phyloP scores from a whole-genome alignment of 2,888 invertebrate species.

The Drosophila mimetica region DNA sequence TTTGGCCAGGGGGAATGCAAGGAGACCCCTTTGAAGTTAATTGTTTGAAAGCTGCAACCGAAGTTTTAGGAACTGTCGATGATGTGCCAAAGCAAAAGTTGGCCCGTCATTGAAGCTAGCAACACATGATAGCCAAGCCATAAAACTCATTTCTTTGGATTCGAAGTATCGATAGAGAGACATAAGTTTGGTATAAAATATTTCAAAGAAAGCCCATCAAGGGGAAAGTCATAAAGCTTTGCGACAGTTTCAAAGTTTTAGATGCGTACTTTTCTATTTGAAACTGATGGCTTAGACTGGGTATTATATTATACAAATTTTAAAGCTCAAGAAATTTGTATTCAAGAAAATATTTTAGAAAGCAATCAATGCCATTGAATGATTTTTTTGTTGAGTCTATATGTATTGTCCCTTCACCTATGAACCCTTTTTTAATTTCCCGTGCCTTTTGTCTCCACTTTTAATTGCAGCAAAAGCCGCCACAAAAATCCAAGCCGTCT shows the following conservation, averaged over 20 bases:
- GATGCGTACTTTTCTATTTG: not conserved
- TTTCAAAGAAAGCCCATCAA: not conserved
- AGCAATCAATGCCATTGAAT: not conserved
- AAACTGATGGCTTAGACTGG: not conserved
- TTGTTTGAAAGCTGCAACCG: constrained; percentile 61
- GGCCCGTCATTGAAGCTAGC: constrained; percentile 12
- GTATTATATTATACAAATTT: not conserved
- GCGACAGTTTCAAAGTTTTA: constrained; percentile 3
- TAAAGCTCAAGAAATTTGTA: no score
- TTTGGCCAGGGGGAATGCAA: constrained; percentile 18
- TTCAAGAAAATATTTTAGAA: no score
- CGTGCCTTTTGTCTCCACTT: constrained; percentile 15
- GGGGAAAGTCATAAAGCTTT: not conserved
- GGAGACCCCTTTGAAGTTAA: constrained; percentile 55
- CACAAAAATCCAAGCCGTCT: constrained; percentile 94
- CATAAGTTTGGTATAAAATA: not conserved
- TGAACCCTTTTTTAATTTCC: not conserved
- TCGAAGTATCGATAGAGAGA: not conserved
- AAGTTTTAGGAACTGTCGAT: constrained; percentile 36
- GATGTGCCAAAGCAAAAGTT: constrained; percentile 48
- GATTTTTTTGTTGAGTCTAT: no score
- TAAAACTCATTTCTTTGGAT: constrained; percentile 22
- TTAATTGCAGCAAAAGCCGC: constrained; percentile 87
- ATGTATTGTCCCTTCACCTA: not conserved
- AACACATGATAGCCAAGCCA: constrained; percentile 19